A percentile compares a stretch with the other conserved stretches of the same genome.
These are phyloP conservation scores for Limnephilus marmoratus DNA, from an alignment of 2,888 invertebrate species.

Conservation along the genomic window DNA sequence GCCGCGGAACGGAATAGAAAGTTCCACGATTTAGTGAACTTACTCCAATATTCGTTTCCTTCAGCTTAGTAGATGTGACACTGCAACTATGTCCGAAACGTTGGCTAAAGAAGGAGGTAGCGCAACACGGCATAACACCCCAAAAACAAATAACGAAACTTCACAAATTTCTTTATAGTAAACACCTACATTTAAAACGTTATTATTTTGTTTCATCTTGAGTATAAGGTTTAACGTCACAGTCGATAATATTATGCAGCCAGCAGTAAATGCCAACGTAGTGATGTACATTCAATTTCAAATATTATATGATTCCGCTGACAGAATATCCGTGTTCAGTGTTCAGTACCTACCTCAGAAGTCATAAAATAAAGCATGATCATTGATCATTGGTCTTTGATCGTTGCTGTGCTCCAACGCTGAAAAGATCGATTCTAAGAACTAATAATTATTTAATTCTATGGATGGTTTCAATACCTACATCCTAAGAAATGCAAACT, in stretches of 20 bases:
- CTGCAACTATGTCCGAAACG: too few species aligned
- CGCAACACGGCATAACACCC: too few species aligned
- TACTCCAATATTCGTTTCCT: too few species aligned
- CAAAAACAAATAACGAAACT: too few species aligned
- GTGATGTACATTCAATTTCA: background rate
- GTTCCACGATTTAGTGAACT: too few species aligned
- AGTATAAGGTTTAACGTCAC: background rate
- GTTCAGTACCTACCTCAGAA: background rate
- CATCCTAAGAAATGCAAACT: background rate
- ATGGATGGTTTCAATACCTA: background rate
- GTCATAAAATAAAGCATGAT: background rate
- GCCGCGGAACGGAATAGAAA: too few species aligned
- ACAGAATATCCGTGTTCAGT: background rate
- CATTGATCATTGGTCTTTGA: background rate
- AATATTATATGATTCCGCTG: background rate
- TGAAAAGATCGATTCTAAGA: background rate
- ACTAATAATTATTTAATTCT: background rate
- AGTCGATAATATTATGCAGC: background rate
- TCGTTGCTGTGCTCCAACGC: background rate
- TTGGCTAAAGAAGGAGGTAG: too few species aligned
- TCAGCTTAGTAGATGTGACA: too few species aligned
- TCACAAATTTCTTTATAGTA: background rate
- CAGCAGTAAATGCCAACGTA: background rate
- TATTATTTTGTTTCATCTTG: background rate
- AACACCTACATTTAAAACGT: background rate